Percentiles rank a stretch among this genome's conserved stretches.
phyloP scores from a whole-genome alignment of 2,113 vertebrate genomes.

The Cacatua alba region DNA sequence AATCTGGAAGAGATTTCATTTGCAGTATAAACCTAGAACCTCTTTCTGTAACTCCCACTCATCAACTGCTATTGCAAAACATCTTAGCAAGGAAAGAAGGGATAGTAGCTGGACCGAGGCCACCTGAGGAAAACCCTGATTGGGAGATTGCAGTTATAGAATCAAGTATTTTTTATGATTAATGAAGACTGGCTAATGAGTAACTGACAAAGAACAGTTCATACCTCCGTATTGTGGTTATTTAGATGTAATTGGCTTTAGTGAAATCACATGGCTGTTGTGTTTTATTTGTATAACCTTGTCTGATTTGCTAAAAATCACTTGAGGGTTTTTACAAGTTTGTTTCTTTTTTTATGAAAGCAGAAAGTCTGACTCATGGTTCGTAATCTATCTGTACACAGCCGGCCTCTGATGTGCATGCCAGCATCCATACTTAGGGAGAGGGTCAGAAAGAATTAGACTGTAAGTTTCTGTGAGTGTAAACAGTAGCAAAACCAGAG shows the following conservation, averaged over 20 bases:
- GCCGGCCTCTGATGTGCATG: neutral
- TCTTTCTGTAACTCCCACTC: neutral
- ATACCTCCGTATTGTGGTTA: conserved; percentile 31
- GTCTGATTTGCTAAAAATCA: conserved; percentile 53
- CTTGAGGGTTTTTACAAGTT: conserved; percentile 42
- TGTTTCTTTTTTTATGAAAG: conserved; percentile 34
- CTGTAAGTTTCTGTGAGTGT: neutral
- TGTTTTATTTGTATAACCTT: conserved; percentile 62
- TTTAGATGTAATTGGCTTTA: conserved; percentile 41
- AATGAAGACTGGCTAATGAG: conserved; percentile 53
- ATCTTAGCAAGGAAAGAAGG: neutral
- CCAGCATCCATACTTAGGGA: neutral
- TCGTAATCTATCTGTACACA: neutral
- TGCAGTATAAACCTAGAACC: neutral
- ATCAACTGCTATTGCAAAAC: conserved; percentile 29
- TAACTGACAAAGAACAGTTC: conserved; percentile 64
- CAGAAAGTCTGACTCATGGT: conserved; percentile 10
- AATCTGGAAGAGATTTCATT: neutral
- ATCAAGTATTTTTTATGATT: conserved; percentile 55
- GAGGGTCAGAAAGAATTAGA: neutral
- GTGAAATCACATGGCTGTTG: neutral
- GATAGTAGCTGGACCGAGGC: neutral
- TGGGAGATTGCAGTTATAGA: conserved; percentile 12
- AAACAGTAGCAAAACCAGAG: neutral
- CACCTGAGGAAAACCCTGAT: conserved; percentile 8